Evolutionary conservation across 2,113 vertebrate genomes (phyloP).

Genomic region (Hyperopisus bebe): DNA sequence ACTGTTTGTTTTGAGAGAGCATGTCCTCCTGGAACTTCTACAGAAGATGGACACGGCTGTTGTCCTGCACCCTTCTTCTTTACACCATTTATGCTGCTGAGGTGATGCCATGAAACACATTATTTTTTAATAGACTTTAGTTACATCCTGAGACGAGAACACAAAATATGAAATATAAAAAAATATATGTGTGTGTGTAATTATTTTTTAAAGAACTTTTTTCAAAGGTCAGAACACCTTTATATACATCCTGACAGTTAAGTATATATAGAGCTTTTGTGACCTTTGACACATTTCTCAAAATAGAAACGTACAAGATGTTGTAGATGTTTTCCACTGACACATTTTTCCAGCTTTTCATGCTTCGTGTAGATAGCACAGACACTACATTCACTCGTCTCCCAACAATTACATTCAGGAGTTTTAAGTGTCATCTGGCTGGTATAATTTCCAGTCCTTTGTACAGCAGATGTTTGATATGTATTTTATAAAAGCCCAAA

Average conservation of each 20-base stretch:
- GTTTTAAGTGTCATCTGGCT: not conserved
- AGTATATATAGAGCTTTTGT: not conserved
- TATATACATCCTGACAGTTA: not conserved
- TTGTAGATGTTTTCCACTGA: not conserved
- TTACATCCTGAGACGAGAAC: too few species aligned
- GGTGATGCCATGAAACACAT: not conserved
- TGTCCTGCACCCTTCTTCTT: not conserved
- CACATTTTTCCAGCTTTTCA: not conserved
- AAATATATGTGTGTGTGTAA: not conserved
- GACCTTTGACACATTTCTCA: not conserved
- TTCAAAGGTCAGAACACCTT: not conserved
- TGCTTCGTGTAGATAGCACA: not conserved
- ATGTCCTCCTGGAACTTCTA: not conserved
- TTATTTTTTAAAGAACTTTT: not conserved
- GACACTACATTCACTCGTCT: not conserved
- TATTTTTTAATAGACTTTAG: too few species aligned
- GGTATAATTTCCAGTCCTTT: not conserved
- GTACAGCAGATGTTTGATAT: not conserved
- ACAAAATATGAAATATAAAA: too few species aligned
- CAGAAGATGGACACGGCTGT: not conserved
- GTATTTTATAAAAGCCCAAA: not conserved
- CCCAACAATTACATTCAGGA: not conserved
- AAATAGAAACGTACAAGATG: not conserved
- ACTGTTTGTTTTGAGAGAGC: not conserved
- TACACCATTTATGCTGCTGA: not conserved